Evolutionary conservation across 2,888 invertebrate species (phyloP).

Genomic region (Aromia moschata): DNA sequence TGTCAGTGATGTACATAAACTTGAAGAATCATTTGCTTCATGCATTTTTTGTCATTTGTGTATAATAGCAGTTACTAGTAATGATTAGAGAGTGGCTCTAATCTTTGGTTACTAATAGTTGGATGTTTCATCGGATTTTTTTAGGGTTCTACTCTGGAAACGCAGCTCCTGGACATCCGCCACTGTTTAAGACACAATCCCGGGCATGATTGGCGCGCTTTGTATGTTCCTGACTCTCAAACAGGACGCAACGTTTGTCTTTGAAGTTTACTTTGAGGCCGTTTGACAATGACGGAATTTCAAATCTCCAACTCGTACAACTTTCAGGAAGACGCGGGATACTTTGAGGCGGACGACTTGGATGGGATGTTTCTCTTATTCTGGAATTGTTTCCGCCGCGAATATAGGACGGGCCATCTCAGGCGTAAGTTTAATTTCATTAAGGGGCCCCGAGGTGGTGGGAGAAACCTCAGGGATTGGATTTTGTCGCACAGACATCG

Average conservation of each 20-base stretch:
- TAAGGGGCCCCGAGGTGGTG: background rate
- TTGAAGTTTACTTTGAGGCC: constrained; percentile 59
- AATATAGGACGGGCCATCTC: background rate
- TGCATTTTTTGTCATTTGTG: too few relatives aligned
- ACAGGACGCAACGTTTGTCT: constrained; percentile 59
- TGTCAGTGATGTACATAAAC: too few relatives aligned
- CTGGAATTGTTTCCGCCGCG: background rate
- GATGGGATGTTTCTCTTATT: constrained; percentile 14
- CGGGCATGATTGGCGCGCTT: constrained; percentile 57
- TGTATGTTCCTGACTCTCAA: constrained; percentile 51
- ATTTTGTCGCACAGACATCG: too few relatives aligned
- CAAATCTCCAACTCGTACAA: constrained; percentile 49
- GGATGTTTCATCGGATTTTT: too few relatives aligned
- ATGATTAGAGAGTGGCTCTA: too few relatives aligned
- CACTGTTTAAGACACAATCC: constrained; percentile 59
- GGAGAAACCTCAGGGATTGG: background rate
- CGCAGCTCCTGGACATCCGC: too few relatives aligned
- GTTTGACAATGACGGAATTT: constrained; percentile 59
- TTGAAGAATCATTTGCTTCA: too few relatives aligned
- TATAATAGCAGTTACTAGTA: too few relatives aligned
- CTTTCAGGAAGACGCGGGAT: constrained; percentile 16
- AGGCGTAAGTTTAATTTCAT: constrained; percentile 13
- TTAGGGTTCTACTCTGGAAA: too few relatives aligned
- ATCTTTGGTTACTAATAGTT: too few relatives aligned
- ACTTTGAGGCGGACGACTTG: constrained; percentile 6